Evolutionary conservation across 2,888 invertebrate species (phyloP).

Genomic region (Proisotoma minuta): DNA sequence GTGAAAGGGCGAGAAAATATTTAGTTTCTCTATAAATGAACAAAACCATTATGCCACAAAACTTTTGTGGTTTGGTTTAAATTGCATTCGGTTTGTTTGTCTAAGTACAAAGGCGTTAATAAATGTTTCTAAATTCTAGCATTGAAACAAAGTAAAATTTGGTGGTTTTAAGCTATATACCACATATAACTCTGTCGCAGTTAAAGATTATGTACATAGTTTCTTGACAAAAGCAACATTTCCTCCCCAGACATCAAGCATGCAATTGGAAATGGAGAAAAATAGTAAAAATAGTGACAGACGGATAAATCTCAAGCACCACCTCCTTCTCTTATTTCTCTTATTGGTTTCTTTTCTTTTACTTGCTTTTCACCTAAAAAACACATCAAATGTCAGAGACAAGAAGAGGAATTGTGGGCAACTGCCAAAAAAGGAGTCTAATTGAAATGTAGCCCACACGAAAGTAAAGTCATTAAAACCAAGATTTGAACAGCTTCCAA

Average conservation of each 20-base stretch:
- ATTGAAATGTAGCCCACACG: slow-evolving; percentile 19
- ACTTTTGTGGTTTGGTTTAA: slow-evolving; percentile 8
- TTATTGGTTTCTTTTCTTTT: neutral
- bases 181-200: neutral
- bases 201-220: neutral
- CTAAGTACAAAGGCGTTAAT: slow-evolving; percentile 3
- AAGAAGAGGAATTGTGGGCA: neutral
- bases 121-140: neutral
- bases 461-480: slow-evolving; percentile 13
- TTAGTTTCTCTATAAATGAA: neutral
- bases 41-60: neutral
- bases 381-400: slow-evolving; percentile 6
- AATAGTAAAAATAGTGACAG: too few species aligned
- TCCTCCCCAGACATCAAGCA: neutral
- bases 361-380: neutral
- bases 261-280: too few species aligned
- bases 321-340: neutral
- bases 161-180: neutral
- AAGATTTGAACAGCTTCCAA: slow-evolving; percentile 6
- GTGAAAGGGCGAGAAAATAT: too few species aligned
- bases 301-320: neutral
- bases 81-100: slow-evolving; percentile 11
- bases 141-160: neutral
- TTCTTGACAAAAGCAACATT: neutral
- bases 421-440: slow-evolving; percentile 13